Percentiles rank a stretch among this genome's conserved stretches.
Evolutionary conservation across 2,888 invertebrate species (phyloP).

Genomic region (Venusia cambrica): DNA sequence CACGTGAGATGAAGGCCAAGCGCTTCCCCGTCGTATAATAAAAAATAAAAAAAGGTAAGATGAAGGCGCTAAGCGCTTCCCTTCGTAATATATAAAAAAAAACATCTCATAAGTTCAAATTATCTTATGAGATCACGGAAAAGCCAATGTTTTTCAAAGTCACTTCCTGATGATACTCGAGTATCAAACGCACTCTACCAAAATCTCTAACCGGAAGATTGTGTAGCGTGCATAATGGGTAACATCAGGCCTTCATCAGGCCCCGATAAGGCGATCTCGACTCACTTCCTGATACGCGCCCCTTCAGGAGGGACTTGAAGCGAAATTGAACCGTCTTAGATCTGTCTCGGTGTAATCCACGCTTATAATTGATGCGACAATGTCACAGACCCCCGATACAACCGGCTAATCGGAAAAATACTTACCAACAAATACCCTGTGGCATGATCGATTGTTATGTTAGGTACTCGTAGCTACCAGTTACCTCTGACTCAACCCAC

Average conservation of each 20-base stretch:
- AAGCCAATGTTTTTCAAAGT: slow-evolving; percentile 4
- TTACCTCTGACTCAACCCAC: slow-evolving; percentile 28
- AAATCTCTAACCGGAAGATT: slow-evolving; percentile 23
- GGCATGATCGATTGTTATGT: slow-evolving; percentile 75
- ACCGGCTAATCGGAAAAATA: slow-evolving; percentile 74
- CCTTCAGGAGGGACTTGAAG: slow-evolving; percentile 36
- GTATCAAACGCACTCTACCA: slow-evolving; percentile 15
- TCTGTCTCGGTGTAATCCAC: slow-evolving; percentile 74
- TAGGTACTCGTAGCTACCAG: too few relatives aligned
- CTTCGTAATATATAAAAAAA: slow-evolving; percentile 1
- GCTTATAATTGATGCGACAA: slow-evolving; percentile 80
- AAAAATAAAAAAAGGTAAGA: too few relatives aligned
- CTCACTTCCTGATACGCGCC: slow-evolving; percentile 61
- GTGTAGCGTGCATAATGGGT: slow-evolving; percentile 43
- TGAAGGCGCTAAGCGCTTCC: too few relatives aligned
- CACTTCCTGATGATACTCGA: slow-evolving; percentile 13
- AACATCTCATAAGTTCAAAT: too few relatives aligned
- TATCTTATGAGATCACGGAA: too few relatives aligned
- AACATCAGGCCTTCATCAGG: slow-evolving; percentile 52
- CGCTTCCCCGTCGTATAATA: too few relatives aligned
- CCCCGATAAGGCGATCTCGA: slow-evolving; percentile 55
- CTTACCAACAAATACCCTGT: slow-evolving; percentile 67
- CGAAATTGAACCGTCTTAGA: slow-evolving; percentile 77
- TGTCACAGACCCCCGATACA: slow-evolving; percentile 69
- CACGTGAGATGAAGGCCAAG: too few relatives aligned